Percentiles rank a stretch among this genome's conserved stretches.
phyloP scores from a whole-genome alignment of 2,113 vertebrate species.

The Leptobrachium ailaonicum region DNA sequence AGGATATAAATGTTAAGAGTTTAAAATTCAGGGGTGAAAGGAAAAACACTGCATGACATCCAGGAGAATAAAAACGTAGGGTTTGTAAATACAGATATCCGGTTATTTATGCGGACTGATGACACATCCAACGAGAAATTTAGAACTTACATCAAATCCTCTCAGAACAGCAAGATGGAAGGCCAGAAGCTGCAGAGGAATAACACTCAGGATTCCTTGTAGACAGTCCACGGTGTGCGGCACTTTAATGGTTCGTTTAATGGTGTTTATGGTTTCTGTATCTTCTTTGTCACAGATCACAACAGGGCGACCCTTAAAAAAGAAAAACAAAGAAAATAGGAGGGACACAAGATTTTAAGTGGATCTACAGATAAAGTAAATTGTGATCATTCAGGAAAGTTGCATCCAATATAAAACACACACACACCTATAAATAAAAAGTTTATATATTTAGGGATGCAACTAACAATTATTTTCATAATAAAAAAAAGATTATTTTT shows the following conservation, averaged over 20 bases:
- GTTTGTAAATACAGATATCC: too few relatives aligned
- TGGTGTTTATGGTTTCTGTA: constrained; percentile 90
- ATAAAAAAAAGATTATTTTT: too few relatives aligned
- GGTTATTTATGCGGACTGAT: too few relatives aligned
- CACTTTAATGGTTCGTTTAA: constrained; percentile 89
- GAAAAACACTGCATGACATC: not conserved
- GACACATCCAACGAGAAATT: too few relatives aligned
- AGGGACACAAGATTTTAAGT: too few relatives aligned
- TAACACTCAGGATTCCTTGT: constrained; percentile 94
- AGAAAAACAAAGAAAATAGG: too few relatives aligned
- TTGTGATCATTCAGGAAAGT: too few relatives aligned
- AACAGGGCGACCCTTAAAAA: constrained; percentile 86
- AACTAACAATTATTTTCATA: too few relatives aligned
- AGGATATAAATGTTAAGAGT: constrained; percentile 25
- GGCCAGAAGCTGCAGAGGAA: constrained; percentile 93
- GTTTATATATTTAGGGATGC: too few relatives aligned
- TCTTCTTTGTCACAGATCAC: constrained; percentile 95
- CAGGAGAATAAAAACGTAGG: not conserved
- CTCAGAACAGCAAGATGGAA: constrained; percentile 95
- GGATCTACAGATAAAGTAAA: too few relatives aligned
- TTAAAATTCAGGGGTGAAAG: not conserved
- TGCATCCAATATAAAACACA: too few relatives aligned
- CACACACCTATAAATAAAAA: too few relatives aligned
- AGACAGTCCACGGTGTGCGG: constrained; percentile 95
- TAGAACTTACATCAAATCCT: constrained; percentile 87